A percentile compares a stretch with the other conserved stretches of the same genome.
Conservation (phyloP, 2,797 vertebrate genomes). For the Neoniphon sammara region DNA sequence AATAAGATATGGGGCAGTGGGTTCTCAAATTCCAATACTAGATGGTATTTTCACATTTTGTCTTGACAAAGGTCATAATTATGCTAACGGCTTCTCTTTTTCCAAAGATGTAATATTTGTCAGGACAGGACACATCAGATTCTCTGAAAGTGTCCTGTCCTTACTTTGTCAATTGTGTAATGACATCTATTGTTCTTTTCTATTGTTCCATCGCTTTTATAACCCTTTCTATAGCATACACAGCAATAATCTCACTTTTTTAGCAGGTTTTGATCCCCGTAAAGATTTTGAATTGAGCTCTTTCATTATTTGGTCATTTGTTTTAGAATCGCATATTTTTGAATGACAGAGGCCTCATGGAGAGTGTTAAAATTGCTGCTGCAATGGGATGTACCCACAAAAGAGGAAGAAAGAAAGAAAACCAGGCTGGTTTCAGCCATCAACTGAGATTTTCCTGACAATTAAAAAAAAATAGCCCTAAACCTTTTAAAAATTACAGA, state of each 20-base stretch:
- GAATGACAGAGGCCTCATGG: background rate
- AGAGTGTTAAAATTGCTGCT: constrained; percentile 8
- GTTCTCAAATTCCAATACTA: constrained; percentile 48
- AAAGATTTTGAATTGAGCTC: no score
- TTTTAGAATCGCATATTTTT: background rate
- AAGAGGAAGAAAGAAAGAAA: no score
- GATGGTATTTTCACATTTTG: constrained; percentile 9
- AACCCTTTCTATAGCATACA: background rate
- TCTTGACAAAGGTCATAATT: constrained; percentile 13
- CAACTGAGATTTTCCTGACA: constrained; percentile 50
- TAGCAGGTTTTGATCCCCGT: background rate
- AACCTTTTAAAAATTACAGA: constrained; percentile 56
- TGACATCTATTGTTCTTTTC: background rate
- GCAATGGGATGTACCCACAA: no score
- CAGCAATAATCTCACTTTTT: constrained; percentile 13
- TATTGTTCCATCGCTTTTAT: background rate
- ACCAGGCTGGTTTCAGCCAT: constrained; percentile 62
- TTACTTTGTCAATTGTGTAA: constrained; percentile 2
- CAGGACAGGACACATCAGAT: background rate
- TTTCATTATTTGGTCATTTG: background rate
- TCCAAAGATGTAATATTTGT: background rate
- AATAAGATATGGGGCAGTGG: constrained; percentile 54
- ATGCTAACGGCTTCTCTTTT: background rate
- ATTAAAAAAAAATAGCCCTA: constrained; percentile 58
- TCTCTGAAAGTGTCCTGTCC: background rate